Conservation (phyloP, 2,797 vertebrate genomes). For the Capromys pilorides region DNA sequence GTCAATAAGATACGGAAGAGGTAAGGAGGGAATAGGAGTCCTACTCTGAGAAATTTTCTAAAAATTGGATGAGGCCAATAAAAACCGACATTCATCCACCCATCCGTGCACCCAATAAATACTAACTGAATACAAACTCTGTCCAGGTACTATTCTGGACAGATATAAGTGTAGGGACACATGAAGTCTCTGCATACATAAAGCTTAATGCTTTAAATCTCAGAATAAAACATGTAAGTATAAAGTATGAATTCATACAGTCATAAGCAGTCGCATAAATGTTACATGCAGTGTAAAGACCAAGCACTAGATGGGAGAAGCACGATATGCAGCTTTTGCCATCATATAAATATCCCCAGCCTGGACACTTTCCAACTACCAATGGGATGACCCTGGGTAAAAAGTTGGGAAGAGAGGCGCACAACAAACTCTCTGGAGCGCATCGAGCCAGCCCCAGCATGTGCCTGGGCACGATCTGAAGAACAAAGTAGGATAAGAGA, state of each 20-base stretch:
- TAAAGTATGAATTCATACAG: background rate
- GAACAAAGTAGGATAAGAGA: background rate
- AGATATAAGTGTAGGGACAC: background rate
- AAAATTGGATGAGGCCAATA: background rate
- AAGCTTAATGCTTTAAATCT: background rate
- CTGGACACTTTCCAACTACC: background rate
- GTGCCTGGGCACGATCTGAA: background rate
- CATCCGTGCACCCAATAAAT: background rate
- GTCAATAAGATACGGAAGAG: background rate
- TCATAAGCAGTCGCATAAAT: background rate
- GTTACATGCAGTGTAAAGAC: background rate
- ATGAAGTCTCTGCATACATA: background rate
- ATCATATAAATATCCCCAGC: background rate
- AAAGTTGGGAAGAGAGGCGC: background rate
- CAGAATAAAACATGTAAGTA: background rate
- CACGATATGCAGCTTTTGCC: background rate
- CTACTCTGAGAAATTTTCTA: background rate
- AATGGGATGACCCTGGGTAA: background rate
- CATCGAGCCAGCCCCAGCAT: background rate
- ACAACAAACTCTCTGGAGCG: background rate
- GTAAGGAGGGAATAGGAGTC: background rate
- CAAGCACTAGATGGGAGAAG: background rate
- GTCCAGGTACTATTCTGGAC: background rate
- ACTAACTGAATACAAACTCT: background rate
- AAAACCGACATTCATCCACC: background rate